Evolutionary conservation across 2,888 invertebrate genomes (phyloP).

Genomic region (Thecophora atra): DNA sequence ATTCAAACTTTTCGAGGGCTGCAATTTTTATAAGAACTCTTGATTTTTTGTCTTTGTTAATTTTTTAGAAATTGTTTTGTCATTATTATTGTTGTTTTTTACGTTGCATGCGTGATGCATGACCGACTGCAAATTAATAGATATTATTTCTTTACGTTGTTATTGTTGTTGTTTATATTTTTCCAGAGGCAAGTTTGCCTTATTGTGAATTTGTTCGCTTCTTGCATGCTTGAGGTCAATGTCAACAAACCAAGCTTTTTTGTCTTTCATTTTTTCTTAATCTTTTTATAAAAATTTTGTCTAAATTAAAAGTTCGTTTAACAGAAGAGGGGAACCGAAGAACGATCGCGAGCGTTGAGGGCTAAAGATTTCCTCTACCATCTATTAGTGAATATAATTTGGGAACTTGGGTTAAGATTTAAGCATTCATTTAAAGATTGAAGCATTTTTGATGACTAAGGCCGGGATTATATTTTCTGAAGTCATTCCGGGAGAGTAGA

Average conservation of each 20-base stretch:
- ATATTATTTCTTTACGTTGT: conserved; percentile 31
- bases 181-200: conserved; percentile 5
- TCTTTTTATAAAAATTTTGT: neutral
- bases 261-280: conserved; percentile 11
- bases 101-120: conserved; percentile 51
- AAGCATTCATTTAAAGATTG: no score
- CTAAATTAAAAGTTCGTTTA: no score
- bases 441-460: no score
- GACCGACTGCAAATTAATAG: conserved; percentile 61
- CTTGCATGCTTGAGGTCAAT: conserved; percentile 43
- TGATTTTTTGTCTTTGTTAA: neutral
- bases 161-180: conserved; percentile 2
- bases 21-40: neutral
- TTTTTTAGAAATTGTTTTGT: neutral
- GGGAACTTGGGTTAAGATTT: no score
- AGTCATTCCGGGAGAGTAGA: no score
- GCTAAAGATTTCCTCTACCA: no score
- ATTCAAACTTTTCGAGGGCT: no score
- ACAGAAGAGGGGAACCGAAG: no score
- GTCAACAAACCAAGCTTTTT: conserved; percentile 42
- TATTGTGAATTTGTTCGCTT: conserved; percentile 34
- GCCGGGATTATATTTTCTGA: no score
- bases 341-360: no score
- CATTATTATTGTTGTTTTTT: conserved; percentile 5
- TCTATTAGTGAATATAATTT: no score